These are phyloP conservation scores for Sinonovacula constricta DNA, from an alignment of 1,140 invertebrate genomes.

Conservation along the genomic window DNA sequence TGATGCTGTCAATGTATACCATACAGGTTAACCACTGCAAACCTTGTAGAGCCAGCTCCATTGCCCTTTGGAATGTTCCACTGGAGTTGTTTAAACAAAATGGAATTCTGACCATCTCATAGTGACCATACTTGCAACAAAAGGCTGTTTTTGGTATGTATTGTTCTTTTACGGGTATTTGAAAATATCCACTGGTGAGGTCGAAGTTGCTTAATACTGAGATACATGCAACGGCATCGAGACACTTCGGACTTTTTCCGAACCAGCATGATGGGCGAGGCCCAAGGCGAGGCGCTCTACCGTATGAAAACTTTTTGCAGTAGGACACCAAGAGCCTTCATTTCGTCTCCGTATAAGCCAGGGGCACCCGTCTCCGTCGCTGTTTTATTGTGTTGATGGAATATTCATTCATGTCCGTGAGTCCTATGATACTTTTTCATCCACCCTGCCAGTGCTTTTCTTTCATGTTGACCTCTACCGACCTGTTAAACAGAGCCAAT, in stretches of 20 bases:
- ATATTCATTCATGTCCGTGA: constrained; percentile 29
- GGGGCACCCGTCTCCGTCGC: constrained; percentile 42
- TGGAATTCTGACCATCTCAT: background rate
- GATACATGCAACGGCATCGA: background rate
- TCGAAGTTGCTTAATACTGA: background rate
- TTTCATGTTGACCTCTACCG: background rate
- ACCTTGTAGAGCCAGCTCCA: constrained; percentile 29
- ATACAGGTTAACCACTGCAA: constrained; percentile 36
- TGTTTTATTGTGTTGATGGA: constrained; percentile 47
- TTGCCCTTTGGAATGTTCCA: constrained; percentile 12
- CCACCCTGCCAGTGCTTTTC: background rate
- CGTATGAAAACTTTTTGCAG: constrained; percentile 46
- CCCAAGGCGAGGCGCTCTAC: constrained; percentile 18
- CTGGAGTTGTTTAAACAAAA: background rate
- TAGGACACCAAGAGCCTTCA: constrained; percentile 51
- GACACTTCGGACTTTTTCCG: background rate
- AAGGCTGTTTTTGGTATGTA: constrained; percentile 2
- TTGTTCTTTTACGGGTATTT: background rate
- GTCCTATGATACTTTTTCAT: constrained; percentile 29
- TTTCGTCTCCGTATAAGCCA: constrained; percentile 44
- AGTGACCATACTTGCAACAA: background rate
- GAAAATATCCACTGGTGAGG: background rate
- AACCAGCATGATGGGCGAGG: background rate
- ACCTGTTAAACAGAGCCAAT: background rate
- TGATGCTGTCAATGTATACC: constrained; percentile 54